A percentile compares a stretch with the other conserved stretches of the same genome.
Conservation (phyloP, 1,140 invertebrate species). For the Batillaria attramentaria region DNA sequence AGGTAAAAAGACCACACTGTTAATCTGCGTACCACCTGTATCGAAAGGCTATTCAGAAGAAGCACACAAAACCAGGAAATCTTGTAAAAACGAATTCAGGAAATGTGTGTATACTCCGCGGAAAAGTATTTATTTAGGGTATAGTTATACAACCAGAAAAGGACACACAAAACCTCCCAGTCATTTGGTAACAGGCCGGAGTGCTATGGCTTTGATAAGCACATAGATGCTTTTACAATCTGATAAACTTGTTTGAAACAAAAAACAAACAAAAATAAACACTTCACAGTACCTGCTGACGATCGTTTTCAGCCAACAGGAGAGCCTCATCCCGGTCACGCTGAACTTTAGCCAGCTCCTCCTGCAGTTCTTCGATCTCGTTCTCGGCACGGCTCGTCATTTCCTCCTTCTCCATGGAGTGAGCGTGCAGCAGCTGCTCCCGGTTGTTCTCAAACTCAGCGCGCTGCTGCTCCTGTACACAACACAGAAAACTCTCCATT, state of each 20-base stretch:
- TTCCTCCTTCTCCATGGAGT: conserved; percentile 70
- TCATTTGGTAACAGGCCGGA: neutral
- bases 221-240: neutral
- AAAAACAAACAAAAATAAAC: neutral
- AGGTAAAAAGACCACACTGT: too few relatives aligned
- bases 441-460: conserved; percentile 65
- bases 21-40: too few relatives aligned
- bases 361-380: conserved; percentile 66
- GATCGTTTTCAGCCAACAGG: conserved; percentile 71
- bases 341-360: conserved; percentile 64
- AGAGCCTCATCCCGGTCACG: conserved; percentile 69
- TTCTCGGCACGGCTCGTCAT: conserved; percentile 51
- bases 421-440: conserved; percentile 62
- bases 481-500: conserved; percentile 24
- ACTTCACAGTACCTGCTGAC: conserved; percentile 70
- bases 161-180: neutral
- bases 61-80: too few relatives aligned
- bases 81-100: too few relatives aligned
- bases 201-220: neutral
- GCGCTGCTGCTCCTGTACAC: conserved; percentile 65
- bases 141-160: neutral
- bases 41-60: too few relatives aligned
- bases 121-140: too few relatives aligned
- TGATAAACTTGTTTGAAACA: neutral
- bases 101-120: too few relatives aligned